Percentiles rank a stretch among this genome's conserved stretches.
These are phyloP conservation scores for Vireo griseus DNA, from an alignment of 2,797 vertebrate genomes.

Conservation along the genomic window DNA sequence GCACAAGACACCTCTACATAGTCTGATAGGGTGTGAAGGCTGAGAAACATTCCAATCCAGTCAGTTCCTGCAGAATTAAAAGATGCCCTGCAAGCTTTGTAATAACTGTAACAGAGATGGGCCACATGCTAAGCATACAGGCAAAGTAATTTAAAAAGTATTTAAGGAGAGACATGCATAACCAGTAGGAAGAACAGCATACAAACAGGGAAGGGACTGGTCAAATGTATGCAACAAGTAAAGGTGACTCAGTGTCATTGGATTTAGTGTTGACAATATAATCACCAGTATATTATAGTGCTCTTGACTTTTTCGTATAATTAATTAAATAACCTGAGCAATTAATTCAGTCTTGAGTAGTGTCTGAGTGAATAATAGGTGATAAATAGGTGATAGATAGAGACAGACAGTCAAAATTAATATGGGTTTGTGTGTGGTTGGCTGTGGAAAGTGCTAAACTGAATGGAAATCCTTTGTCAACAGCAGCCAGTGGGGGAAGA, in stretches of 20 bases:
- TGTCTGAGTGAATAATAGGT: not conserved
- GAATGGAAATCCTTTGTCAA: not conserved
- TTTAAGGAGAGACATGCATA: not conserved
- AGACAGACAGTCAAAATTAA: not conserved
- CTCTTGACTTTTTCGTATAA: not conserved
- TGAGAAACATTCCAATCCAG: not conserved
- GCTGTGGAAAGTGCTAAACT: not conserved
- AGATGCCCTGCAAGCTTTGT: not conserved
- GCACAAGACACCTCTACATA: not conserved
- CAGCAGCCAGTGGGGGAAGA: rapidly evolving
- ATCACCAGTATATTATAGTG: not conserved
- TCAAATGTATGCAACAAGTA: not conserved
- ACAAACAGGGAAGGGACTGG: not conserved
- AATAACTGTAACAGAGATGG: not conserved
- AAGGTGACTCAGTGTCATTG: not conserved
- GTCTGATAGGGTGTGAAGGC: not conserved
- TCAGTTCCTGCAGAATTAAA: not conserved
- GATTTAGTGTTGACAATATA: not conserved
- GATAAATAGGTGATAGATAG: not conserved
- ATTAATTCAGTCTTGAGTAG: not conserved
- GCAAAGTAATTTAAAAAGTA: not conserved
- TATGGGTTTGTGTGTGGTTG: not conserved
- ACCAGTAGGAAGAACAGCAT: not conserved
- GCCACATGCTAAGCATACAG: not conserved
- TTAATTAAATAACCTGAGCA: not conserved